phyloP scores from a whole-genome alignment of 2,113 vertebrate genomes.

The Nycticorax nycticorax region DNA sequence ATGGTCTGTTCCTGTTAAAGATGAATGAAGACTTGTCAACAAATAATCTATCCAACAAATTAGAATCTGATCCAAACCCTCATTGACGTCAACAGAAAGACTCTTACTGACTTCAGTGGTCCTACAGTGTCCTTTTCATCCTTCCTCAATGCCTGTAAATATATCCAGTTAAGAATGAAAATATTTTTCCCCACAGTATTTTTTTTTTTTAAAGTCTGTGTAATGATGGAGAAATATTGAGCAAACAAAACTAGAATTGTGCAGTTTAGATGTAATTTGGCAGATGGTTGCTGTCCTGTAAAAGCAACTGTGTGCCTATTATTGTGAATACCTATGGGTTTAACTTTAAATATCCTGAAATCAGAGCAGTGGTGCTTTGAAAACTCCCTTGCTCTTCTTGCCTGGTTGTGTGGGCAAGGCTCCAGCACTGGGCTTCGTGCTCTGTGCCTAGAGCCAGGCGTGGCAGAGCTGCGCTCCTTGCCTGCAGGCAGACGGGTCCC shows the following conservation, averaged over 20 bases:
- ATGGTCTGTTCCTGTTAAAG: background rate
- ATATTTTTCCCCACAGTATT: background rate
- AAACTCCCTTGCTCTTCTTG: background rate
- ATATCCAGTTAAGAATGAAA: background rate
- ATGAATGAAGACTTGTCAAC: slow-evolving; percentile 39
- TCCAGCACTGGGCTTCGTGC: background rate
- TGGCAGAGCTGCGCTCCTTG: background rate
- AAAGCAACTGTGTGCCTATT: background rate
- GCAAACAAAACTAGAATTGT: background rate
- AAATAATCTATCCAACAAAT: slow-evolving; percentile 18
- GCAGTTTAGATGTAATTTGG: background rate
- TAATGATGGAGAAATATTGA: background rate
- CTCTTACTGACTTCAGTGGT: background rate
- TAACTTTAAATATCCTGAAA: background rate
- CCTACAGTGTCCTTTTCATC: background rate
- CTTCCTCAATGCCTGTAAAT: background rate
- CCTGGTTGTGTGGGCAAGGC: fast-evolving
- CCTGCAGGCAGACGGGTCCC: background rate
- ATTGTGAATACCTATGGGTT: background rate
- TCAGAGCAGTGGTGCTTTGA: background rate
- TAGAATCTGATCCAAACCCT: slow-evolving; percentile 46
- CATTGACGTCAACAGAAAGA: slow-evolving; percentile 50
- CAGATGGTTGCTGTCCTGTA: background rate
- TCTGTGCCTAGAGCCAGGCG: fast-evolving
- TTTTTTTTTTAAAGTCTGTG: background rate